Base-by-base conservation (phyloP, 2,888 invertebrate species). In the Dugesia japonica region DNA sequence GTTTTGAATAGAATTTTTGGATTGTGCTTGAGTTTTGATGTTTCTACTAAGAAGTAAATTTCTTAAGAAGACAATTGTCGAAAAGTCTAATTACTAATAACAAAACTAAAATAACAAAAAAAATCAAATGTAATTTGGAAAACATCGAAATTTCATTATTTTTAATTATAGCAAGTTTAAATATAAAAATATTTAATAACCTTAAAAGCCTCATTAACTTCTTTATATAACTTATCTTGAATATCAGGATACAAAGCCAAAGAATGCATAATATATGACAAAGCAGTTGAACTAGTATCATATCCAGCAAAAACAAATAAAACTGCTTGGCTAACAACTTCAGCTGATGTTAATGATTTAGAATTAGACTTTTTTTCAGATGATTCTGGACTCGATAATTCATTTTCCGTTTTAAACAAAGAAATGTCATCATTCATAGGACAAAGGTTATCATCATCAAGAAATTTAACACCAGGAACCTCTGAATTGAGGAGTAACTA, bases 221-320 rank as follows among this genome's bases (percentile, higher is more conserved):
- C 74, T 23, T 56, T 4, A 9, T 1, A 1, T 7, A 73, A 26
- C n/a, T 33, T 73, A 26, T 28, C 26, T 31, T 73, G 74, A 1
- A 73, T 31, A 26, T 33, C n/a, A 1, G 74, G 74, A 33, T 73
- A 4, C 33, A 31, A 4, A 17, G 74, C 74, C 26, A 73, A 23
- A 9, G 33, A 15, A 23, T 73, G 23, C 26, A 38, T n/a, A 26
- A 38, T 23, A 73, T 73, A 73, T 1, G 33, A 28, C 33, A 73
- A 9, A 17, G 33, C 74, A 1, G 23, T 38, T 23, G 33, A 33
- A 38, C 74, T 73, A n/a, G 74, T 73, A n/a, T 73, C 74, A 38
- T 73, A 73, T 33, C 74, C 74, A 38, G 74, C 74, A 38, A 73
- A 73, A n/a, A 73, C n/a, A 38, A 73, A 73, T 13, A 73, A 38